phyloP scores from a whole-genome alignment of 2,888 invertebrate genomes.

The Spilosoma lubricipeda region DNA sequence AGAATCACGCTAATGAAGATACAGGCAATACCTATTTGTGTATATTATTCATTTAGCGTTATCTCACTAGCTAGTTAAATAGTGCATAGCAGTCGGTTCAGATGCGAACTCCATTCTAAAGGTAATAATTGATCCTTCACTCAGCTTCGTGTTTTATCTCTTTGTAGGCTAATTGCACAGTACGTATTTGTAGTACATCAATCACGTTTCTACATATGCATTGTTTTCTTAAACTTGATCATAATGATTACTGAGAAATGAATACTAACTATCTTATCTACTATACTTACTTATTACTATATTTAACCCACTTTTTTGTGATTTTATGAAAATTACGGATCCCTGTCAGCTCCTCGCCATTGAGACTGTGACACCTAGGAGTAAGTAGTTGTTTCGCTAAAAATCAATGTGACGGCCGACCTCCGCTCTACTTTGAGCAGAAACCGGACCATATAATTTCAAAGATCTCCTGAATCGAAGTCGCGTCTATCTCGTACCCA shows the following conservation, averaged over 20 bases:
- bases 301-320: too few relatives aligned
- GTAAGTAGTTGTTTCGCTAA: too few relatives aligned
- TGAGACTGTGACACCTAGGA: too few relatives aligned
- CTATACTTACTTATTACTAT: background rate
- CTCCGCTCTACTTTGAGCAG: too few relatives aligned
- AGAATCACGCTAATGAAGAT: too few relatives aligned
- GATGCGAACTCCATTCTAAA: background rate
- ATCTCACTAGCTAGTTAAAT: background rate
- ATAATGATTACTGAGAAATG: background rate
- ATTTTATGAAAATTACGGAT: too few relatives aligned
- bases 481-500: too few relatives aligned
- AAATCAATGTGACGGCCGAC: too few relatives aligned
- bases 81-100: background rate
- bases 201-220: background rate
- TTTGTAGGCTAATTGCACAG: background rate
- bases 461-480: too few relatives aligned
- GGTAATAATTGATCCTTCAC: background rate
- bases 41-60: background rate
- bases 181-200: background rate
- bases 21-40: background rate
- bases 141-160: background rate
- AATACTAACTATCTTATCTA: background rate
- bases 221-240: background rate
- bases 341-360: too few relatives aligned
- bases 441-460: too few relatives aligned